Percentiles rank a stretch among this genome's conserved stretches.
phyloP scores from a whole-genome alignment of 2,113 vertebrate genomes.

The Lanius ludovicianus region DNA sequence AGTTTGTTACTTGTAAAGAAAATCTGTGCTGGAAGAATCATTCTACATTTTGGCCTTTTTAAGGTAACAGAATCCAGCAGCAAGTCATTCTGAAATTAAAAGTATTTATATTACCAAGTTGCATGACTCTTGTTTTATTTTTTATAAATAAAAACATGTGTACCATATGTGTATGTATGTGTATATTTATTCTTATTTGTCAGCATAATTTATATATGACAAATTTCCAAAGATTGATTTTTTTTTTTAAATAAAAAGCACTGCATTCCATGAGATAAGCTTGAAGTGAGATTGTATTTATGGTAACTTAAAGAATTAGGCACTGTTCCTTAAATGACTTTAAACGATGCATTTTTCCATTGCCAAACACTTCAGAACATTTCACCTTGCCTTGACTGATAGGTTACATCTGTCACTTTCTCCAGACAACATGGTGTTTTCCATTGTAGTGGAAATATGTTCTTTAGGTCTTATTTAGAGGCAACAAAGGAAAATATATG shows the following conservation, averaged over 20 bases:
- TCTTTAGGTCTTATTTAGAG: not conserved
- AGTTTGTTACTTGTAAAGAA: not conserved
- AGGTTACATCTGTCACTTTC: not conserved
- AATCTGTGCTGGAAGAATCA: not conserved
- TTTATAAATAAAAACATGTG: not conserved
- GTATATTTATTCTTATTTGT: not conserved
- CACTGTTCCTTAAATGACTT: not conserved
- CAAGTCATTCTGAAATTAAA: not conserved
- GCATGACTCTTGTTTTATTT: not conserved
- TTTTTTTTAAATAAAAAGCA: not conserved
- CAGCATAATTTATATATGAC: not conserved
- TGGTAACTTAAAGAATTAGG: not conserved
- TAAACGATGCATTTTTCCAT: not conserved
- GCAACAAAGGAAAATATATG: not conserved
- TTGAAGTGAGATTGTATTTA: not conserved
- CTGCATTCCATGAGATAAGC: not conserved
- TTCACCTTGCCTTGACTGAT: not conserved
- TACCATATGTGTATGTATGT: no score
- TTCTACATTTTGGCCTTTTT: not conserved
- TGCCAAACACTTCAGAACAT: not conserved
- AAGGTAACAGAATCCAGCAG: not conserved
- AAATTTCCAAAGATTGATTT: not conserved
- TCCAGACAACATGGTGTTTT: not conserved
- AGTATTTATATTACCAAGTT: not conserved
- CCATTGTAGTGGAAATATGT: not conserved